phyloP scores from a whole-genome alignment of 2,113 vertebrate genomes.

The Oncorhynchus clarkii region DNA sequence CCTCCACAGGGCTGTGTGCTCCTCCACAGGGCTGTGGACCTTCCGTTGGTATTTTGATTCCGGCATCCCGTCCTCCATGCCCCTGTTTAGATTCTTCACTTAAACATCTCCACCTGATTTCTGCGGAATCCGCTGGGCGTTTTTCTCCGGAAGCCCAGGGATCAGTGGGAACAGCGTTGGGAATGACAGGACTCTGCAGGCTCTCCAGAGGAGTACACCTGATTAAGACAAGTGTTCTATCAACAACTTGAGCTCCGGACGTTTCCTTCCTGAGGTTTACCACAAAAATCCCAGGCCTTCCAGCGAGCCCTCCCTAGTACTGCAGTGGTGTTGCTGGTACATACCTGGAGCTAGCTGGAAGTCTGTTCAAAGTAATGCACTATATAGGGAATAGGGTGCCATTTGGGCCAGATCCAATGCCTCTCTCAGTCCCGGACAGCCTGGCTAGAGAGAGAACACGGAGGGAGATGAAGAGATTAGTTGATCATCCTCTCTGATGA shows the following conservation, averaged over 20 bases:
- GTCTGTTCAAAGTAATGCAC: too few species aligned
- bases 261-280: slow-evolving; percentile 62
- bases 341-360: neutral
- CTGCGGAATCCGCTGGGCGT: slow-evolving; percentile 49
- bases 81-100: slow-evolving; percentile 38
- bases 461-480: slow-evolving; percentile 48
- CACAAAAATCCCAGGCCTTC: slow-evolving; percentile 37
- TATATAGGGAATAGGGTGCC: too few species aligned
- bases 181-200: neutral
- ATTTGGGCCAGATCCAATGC: neutral
- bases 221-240: slow-evolving; percentile 59
- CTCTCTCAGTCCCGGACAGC: neutral
- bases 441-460: neutral
- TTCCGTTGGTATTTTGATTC: too few species aligned
- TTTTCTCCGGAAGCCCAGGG: slow-evolving; percentile 53
- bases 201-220: slow-evolving; percentile 26
- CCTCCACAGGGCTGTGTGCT: too few species aligned
- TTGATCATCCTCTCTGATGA: slow-evolving; percentile 56
- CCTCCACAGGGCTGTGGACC: too few species aligned
- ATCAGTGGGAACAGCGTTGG: slow-evolving; percentile 35
- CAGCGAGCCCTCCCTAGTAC: neutral
- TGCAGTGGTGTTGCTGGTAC: neutral
- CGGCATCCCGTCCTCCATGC: slow-evolving; percentile 12
- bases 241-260: slow-evolving; percentile 49
- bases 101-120: slow-evolving; percentile 42